Evolutionary conservation across 2,888 invertebrate genomes (phyloP), one percentile per base, ranked within the genome.

Genomic region (Caenorhabditis parvicauda): DNA sequence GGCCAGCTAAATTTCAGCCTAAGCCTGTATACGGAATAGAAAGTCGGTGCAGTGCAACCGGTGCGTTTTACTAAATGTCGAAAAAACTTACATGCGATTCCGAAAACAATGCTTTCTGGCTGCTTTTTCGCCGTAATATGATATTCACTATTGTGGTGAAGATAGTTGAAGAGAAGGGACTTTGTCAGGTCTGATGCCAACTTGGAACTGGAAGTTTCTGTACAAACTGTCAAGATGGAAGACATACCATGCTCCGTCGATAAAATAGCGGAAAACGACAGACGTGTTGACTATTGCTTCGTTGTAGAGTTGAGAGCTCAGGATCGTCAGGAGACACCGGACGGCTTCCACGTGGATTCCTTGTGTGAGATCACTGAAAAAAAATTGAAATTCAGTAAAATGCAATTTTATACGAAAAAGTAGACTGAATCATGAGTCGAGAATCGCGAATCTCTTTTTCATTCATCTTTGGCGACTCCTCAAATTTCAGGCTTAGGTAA

Each of bases 91-190:
- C 87, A 86, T 37, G 87, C 87, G 59, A 87, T 82, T 63, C 90
- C 90, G 67, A 92, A 87, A n/a, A 93, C 89, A 67, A 92, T 84
- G 70, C 91, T 91, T 47, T 90, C 90, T 0, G 88, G 87, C 1
- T 86, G 85, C 47, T 86, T 85, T 25, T 64, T 63, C n/a, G 59
- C 51, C 0, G 57, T 57, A 24, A 68, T 49, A 14, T 52, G 52
- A 32, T 72, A 61, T 29, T 71, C 70, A 6, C 53, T 64, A 47
- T 67, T 74, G 61, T 84, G 83, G 28, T 80, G 74, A 7, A 83
- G 72, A 63, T 80, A 84, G 62, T 83, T 83, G 54, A 80, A 67
- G 42, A 84, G 69, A 39, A 84, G 71, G 0, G 81, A 73, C 54
- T 83, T 82, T 52, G 83, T 81, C 63, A 84, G 65, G 17, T 80